Base-by-base conservation (phyloP, 2,888 invertebrate species). In the Zootermopsis nevadensis region DNA sequence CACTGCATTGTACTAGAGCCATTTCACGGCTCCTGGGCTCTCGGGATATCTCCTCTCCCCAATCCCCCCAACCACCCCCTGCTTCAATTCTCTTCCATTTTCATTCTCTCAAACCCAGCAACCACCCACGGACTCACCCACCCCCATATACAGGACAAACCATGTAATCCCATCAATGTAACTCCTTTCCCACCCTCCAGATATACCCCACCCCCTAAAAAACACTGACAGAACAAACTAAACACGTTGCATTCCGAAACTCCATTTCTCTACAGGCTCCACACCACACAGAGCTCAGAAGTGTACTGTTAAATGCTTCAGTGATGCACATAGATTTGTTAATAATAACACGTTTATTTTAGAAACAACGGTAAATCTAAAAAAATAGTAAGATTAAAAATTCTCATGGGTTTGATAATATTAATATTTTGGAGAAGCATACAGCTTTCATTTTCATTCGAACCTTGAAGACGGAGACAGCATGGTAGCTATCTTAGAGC, bases 21-120 rank as follows among this genome's bases (percentile, higher is more conserved):
- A 80, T 81, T 83, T 81, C 81, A 80, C 82, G 80, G 83, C 86
- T 86, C 85, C 84, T 87, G 88, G 86, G 86, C 86, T 86, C 88
- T 33, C 81, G 66, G 48, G 76, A 66, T 83, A 74, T 79, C 79
- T 66, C 79, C 60, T 60, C 79, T 60, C 79, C 35, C 42, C 30
- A 42, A 42, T 27, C 60, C 79, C 60, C 79, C 60, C 60, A 60
- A 60, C 60, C 27, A 24, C 60, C 19, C n/a, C 48, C 31, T 53
- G 55, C 24, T 38, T 60, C 79, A n/a, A 79, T 79, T 79, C 79
- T 79, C 79, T 66, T 66, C 79, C 60, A 79, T 79, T 79, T 60
- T 79, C 66, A 79, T 79, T 79, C 60, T n/a, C 66, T 35, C 35
- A 74, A n/a, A 48, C 69, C 80, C 69, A 19, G 30, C 31, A 69